A percentile compares a stretch with the other conserved stretches of the same genome.
Evolutionary conservation across 2,888 invertebrate genomes (phyloP).

Genomic region (Epiblema foenella): DNA sequence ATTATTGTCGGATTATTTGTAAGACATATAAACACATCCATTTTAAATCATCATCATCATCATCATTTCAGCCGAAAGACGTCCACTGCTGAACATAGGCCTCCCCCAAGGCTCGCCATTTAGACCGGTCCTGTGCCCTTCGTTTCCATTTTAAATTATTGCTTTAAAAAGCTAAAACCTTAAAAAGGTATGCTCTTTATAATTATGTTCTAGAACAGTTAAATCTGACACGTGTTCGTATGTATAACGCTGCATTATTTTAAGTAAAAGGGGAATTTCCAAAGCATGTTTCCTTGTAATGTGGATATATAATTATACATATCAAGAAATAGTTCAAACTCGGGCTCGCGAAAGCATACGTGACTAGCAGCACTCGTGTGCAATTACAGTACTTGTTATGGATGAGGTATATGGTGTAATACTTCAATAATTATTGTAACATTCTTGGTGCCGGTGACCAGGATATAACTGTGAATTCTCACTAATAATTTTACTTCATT

Average conservation of each 20-base stretch:
- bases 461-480: neutral
- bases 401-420: neutral
- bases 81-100: no score
- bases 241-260: no score
- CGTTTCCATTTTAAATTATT: no score
- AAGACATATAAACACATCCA: no score
- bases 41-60: no score
- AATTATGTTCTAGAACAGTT: neutral
- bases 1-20: no score
- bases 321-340: neutral
- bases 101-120: no score
- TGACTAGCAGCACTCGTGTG: slow-evolving; percentile 15
- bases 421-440: neutral
- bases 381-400: slow-evolving; percentile 7
- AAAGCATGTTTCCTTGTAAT: neutral
- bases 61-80: no score
- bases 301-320: neutral
- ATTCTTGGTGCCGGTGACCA: neutral
- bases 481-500: no score
- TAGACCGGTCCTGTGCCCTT: no score
- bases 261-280: neutral
- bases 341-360: slow-evolving; percentile 25
- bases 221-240: no score
- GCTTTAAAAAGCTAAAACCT: no score
- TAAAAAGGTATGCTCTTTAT: neutral